These are phyloP conservation scores for Poeciliopsis retropinna DNA, from an alignment of 2,113 vertebrate species.

Conservation along the genomic window DNA sequence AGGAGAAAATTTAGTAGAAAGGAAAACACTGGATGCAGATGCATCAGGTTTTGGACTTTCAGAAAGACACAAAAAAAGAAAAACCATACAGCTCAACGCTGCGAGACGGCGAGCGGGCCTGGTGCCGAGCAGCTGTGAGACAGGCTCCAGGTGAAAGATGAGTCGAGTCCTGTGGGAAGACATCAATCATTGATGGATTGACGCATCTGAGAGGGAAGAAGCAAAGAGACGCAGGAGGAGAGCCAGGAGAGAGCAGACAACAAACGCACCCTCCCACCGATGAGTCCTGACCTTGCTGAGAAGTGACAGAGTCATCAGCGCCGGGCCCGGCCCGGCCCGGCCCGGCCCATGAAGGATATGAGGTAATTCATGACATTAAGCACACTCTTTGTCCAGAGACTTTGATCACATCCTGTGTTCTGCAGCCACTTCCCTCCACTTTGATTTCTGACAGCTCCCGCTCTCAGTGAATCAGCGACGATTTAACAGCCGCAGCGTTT, in stretches of 20 bases:
- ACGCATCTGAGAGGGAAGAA: slow-evolving; percentile 61
- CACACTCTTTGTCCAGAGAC: slow-evolving; percentile 23
- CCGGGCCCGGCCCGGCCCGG: slow-evolving; percentile 33
- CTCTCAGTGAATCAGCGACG: too few species aligned
- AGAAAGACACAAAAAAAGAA: not conserved
- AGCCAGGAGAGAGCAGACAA: slow-evolving; percentile 45
- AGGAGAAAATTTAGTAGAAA: slow-evolving; percentile 7
- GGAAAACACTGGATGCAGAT: slow-evolving; percentile 31
- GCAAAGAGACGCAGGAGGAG: slow-evolving; percentile 41
- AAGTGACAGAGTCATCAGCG: slow-evolving; percentile 20
- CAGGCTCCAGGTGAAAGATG: slow-evolving; percentile 75
- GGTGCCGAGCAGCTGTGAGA: slow-evolving; percentile 64
- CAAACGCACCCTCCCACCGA: slow-evolving; percentile 37
- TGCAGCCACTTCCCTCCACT: not conserved
- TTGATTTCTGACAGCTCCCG: not conserved
- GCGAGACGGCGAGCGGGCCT: slow-evolving; percentile 6
- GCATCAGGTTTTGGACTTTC: slow-evolving; percentile 44
- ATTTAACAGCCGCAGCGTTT: not conserved
- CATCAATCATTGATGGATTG: slow-evolving; percentile 69
- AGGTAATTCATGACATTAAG: slow-evolving; percentile 44
- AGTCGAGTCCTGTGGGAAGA: slow-evolving; percentile 57
- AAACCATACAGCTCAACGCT: slow-evolving; percentile 26
- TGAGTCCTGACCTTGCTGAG: slow-evolving; percentile 38
- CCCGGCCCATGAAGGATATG: slow-evolving; percentile 47
- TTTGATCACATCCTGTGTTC: slow-evolving; percentile 33